Conservation (phyloP, 2,113 vertebrate species). For the Stegastes partitus region DNA sequence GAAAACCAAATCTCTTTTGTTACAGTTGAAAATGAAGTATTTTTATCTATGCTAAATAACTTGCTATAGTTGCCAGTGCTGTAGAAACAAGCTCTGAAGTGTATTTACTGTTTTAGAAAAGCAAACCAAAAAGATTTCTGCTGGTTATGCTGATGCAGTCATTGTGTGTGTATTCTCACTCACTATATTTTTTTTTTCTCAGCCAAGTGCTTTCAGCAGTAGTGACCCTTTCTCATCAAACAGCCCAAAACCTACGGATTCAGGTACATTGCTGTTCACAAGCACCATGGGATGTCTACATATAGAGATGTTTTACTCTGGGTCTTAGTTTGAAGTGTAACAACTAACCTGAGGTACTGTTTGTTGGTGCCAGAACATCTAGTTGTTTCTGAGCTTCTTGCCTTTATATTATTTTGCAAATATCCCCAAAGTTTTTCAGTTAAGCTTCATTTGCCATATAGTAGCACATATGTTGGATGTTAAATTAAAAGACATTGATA, state of each 20-base stretch:
- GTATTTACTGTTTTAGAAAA: not conserved
- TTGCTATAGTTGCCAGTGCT: not conserved
- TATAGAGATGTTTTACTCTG: not conserved
- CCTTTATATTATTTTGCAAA: too few species aligned
- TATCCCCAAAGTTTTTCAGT: too few species aligned
- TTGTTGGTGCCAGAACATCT: not conserved
- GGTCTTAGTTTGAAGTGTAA: not conserved
- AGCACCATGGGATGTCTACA: not conserved
- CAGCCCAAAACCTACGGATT: slow-evolving; percentile 87
- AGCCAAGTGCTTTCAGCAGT: slow-evolving; percentile 90
- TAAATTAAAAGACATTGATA: too few species aligned
- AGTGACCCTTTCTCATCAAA: slow-evolving; percentile 87
- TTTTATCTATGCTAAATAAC: not conserved
- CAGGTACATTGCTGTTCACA: slow-evolving; percentile 83
- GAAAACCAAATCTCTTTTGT: not conserved
- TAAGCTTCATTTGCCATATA: too few species aligned
- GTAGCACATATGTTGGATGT: too few species aligned
- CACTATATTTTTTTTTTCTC: slow-evolving; percentile 24
- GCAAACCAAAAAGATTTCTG: slow-evolving; percentile 12
- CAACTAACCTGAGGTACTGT: too few species aligned
- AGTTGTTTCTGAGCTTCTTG: too few species aligned
- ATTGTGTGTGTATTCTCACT: slow-evolving; percentile 20
- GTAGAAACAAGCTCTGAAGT: not conserved
- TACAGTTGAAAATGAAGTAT: not conserved
- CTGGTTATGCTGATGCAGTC: not conserved